Base-by-base conservation (phyloP, 1,140 invertebrate species). In the Trichonephila clavipes region DNA sequence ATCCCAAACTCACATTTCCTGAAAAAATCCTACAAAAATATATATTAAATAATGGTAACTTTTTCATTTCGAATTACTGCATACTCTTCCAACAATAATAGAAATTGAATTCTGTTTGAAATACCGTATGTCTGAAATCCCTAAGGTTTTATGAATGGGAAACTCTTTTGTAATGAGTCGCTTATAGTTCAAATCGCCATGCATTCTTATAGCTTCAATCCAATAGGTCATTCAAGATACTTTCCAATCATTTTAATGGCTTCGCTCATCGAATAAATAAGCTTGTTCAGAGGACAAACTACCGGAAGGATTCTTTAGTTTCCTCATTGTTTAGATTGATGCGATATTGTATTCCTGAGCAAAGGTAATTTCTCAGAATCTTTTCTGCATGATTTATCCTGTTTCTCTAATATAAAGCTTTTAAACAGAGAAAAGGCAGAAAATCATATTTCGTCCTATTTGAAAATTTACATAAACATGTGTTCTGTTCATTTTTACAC, bases 221-320 rank as follows among this genome's bases (percentile, higher is more conserved):
- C 66, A 69, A 69, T 69, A 28, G n/a, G 21, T 69, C 66, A 69
- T 28, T 69, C 66, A 69, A 24, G 66, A 21, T 24, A 69, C 24
- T 69, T 69, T 21, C 64, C n/a, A 69, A 69, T 69, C 66, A 69
- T 69, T 69, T 69, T 69, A 69, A 69, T 69, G 66, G 66, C 66
- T 69, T 69, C n/a, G n/a, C 64, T 69, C 66, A 10, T 14, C 66
- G 28, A 69, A 21, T 69, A 69, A 69, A 69, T 69, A 69, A 69
- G 66, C 24, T 69, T 10, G 66, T 28, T 69, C 66, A 24, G n/a
- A 24, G 8, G n/a, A 40, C 1, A 40, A 24, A n/a, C 66, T 24
- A 24, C 0, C 12, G 66, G 66, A 69, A 69, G 66, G n/a, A 69
- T 24, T 69, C 66, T 69, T 3, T n/a, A 69, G n/a, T 69, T 24